Evolutionary conservation across 1,140 invertebrate genomes (phyloP).

Genomic region (Meloidogyne floridensis): DNA sequence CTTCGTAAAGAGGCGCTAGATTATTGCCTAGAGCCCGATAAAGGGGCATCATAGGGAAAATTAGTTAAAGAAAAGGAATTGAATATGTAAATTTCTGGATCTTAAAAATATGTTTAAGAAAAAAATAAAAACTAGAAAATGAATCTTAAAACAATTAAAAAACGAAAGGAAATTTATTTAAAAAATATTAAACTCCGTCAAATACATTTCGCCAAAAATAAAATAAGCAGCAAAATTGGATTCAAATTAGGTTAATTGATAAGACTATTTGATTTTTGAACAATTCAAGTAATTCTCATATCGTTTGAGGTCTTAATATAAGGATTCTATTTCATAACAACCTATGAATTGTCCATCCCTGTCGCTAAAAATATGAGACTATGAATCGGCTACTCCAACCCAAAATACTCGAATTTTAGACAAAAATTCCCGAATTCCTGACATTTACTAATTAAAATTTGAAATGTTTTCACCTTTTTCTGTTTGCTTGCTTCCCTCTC

Average conservation of each 20-base stretch:
- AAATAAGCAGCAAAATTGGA: neutral
- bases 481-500: conserved; percentile 59
- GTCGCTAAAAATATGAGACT: no score
- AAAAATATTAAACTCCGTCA: no score
- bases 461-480: conserved; percentile 36
- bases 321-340: no score
- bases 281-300: no score
- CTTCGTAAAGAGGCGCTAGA: conserved; percentile 30
- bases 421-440: no score
- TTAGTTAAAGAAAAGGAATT: neutral
- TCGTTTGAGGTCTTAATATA: no score
- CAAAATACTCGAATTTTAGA: neutral
- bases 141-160: neutral
- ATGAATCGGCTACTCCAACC: no score
- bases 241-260: no score
- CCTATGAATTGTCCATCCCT: no score
- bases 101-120: neutral
- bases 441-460: no score
- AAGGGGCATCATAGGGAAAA: neutral
- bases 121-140: neutral
- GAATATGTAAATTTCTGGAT: neutral
- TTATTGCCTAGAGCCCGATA: conserved; percentile 12
- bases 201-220: conserved; percentile 8
- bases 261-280: no score
- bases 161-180: no score